Conservation (phyloP, 37 sponge, comb jelly and placozoan genomes). For the Crambe crambe region DNA sequence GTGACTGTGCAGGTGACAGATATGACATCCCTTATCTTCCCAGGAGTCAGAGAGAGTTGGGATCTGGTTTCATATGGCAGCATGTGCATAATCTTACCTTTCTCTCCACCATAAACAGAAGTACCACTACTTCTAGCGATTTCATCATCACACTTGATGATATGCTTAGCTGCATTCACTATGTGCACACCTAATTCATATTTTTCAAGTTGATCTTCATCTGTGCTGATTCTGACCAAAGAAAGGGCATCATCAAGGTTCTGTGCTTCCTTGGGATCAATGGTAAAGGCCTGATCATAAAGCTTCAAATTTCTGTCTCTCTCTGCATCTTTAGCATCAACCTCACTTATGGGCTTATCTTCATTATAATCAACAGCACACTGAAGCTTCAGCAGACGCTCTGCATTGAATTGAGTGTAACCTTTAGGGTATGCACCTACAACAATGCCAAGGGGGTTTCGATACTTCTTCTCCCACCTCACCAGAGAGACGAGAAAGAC, state of each 20-base stretch:
- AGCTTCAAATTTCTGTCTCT: neutral
- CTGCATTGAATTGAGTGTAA: conserved; percentile 11
- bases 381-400: conserved; percentile 19
- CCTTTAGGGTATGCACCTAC: conserved; percentile 30
- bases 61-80: conserved; percentile 16
- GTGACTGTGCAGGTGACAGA: conserved; percentile 12
- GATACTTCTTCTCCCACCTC: conserved; percentile 18
- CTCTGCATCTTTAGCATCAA: neutral
- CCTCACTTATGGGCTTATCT: neutral
- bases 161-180: conserved; percentile 38
- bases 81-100: conserved; percentile 15
- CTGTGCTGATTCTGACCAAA: neutral
- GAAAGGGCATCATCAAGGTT: conserved; percentile 78
- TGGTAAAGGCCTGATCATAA: conserved; percentile 60
- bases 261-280: conserved; percentile 65
- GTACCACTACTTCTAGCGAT: conserved; percentile 5
- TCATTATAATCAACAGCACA: conserved; percentile 3
- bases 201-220: neutral
- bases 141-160: conserved; percentile 10
- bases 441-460: conserved; percentile 40
- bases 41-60: conserved; percentile 28
- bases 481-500: conserved; percentile 37
- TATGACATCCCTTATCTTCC: conserved; percentile 27
- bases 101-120: conserved; percentile 37
- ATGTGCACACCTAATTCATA: conserved; percentile 72